Conservation (phyloP, 2,888 invertebrate genomes). For the Morinoia aosen region DNA sequence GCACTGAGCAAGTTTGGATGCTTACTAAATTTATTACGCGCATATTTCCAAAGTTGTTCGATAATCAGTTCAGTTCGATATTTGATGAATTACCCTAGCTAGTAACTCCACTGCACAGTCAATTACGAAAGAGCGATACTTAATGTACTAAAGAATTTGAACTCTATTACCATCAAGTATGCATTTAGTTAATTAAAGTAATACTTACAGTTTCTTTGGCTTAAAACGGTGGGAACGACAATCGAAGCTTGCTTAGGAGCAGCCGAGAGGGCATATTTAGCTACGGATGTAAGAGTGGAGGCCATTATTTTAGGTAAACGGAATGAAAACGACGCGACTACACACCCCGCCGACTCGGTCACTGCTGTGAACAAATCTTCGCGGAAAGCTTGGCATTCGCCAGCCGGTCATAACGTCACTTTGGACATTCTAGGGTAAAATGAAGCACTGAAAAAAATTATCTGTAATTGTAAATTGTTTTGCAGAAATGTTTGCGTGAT, state of each 20-base stretch:
- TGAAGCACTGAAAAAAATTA: neutral
- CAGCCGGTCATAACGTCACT: neutral
- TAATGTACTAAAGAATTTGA: too few relatives aligned
- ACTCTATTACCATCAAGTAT: too few relatives aligned
- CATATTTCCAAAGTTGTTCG: too few relatives aligned
- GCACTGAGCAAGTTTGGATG: too few relatives aligned
- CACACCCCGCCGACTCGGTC: neutral
- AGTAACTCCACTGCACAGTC: too few relatives aligned
- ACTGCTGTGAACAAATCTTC: neutral
- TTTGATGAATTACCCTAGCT: too few relatives aligned
- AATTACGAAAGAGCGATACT: too few relatives aligned
- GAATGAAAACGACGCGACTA: conserved; percentile 15
- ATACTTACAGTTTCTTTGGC: conserved; percentile 60
- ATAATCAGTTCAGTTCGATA: too few relatives aligned
- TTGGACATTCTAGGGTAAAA: conserved; percentile 17
- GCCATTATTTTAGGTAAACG: conserved; percentile 56
- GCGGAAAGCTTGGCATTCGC: conserved; percentile 1
- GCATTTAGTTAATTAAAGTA: neutral
- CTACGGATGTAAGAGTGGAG: conserved; percentile 57
- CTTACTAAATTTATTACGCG: too few relatives aligned
- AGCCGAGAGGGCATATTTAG: conserved; percentile 57
- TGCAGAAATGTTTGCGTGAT: neutral
- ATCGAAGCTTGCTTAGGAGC: conserved; percentile 60
- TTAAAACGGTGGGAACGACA: conserved; percentile 56
- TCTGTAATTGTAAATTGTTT: neutral